Evolutionary conservation across 1,140 invertebrate genomes (phyloP), one percentile per base, ranked within the genome.

Genomic region (Aethina tumida): DNA sequence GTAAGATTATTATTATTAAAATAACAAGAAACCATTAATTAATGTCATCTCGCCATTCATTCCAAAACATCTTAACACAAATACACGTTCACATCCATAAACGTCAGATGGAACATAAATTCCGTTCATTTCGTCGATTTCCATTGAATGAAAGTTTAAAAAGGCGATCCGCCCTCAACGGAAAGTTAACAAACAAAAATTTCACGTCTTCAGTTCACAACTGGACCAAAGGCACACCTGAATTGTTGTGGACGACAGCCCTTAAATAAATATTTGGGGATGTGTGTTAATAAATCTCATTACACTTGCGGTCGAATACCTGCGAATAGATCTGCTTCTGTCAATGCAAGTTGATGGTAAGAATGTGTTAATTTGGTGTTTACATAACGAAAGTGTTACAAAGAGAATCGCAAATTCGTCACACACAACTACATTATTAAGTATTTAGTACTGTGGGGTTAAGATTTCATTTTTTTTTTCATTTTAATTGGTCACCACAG

Each of bases 201-300:
- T 45, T 42, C 36, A 45, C 47, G 42, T 45, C 47, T 45, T 49
- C 45, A 45, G 44, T 28, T 26, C 14, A 19, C 22, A 41, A 39
- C 41, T 41, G 39, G 46, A 38, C 39, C 25, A 24, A 33, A 34
- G 33, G 38, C 47, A 34, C 47, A 49, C 47, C 47, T 49, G 47
- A 49, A 51, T 53, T 50, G 51, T 50, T 40, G 24, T 16, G 43
- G 18, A 40, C 43, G 53, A 52, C 51, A 56, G 21, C 40, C 45
- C 27, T 26, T 25, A 43, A 56, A 56, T 56, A 56, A 56, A 56
- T 56, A 56, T 56, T 56, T 56, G 45, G 51, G 44, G 38, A 53
- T 45, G 25, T 41, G 32, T 44, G 39, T 44, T 50, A 52, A 56
- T 56, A 56, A 56, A 56, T 56, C 51, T 53, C 49, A 53, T 55